These are phyloP conservation scores for Limanda limanda DNA, from an alignment of 2,113 vertebrate genomes.

Conservation along the genomic window DNA sequence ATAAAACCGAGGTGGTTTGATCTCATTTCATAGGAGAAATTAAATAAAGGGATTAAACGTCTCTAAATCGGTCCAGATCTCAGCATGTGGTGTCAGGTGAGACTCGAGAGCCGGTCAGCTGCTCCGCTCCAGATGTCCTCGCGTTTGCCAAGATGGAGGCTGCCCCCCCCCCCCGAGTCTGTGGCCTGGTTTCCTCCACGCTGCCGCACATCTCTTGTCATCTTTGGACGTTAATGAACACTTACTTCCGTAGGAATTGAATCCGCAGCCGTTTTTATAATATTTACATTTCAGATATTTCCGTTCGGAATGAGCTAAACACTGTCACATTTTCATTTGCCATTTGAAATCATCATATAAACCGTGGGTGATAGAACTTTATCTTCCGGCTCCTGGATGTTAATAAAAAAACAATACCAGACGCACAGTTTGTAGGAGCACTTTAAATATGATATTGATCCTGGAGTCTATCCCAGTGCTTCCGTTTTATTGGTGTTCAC, in stretches of 20 bases:
- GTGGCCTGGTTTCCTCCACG: not conserved
- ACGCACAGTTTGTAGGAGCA: constrained; percentile 57
- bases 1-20: not conserved
- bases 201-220: constrained; percentile 25
- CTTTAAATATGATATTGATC: constrained; percentile 74
- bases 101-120: constrained; percentile 54
- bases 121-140: constrained; percentile 59
- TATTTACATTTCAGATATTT: constrained; percentile 21
- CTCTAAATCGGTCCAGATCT: constrained; percentile 38
- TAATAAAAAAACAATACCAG: constrained; percentile 65
- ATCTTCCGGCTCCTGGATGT: constrained; percentile 43
- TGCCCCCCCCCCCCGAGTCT: constrained; percentile 24
- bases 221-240: constrained; percentile 37
- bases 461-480: constrained; percentile 56
- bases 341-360: constrained; percentile 17
- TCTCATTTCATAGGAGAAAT: too few relatives aligned
- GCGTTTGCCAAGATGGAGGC: constrained; percentile 42
- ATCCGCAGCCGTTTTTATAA: not conserved
- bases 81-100: constrained; percentile 56
- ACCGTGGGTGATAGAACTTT: constrained; percentile 41
- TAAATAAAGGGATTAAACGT: constrained; percentile 14
- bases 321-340: constrained; percentile 16
- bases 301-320: constrained; percentile 35
- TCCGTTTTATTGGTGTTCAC: constrained; percentile 52
- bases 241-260: constrained; percentile 17